Base-by-base conservation (phyloP, 2,797 vertebrate species). In the Aeoliscus strigatus region DNA sequence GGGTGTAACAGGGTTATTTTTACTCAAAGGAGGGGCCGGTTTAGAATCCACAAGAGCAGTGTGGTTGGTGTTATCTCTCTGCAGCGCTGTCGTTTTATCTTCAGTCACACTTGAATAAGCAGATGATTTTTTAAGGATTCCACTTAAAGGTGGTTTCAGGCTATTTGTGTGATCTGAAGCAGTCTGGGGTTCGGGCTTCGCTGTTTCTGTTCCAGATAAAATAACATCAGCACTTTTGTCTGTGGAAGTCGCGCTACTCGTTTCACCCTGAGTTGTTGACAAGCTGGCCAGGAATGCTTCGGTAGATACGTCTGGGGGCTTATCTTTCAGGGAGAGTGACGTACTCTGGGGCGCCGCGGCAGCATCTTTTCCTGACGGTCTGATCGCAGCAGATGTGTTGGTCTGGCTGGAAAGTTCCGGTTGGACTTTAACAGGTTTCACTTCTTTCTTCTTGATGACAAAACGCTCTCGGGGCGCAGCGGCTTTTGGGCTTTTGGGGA, bases 271-370 rank as follows among this genome's bases (percentile, higher is more conserved):
- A 63, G 50, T 14, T 10, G 66, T n/a, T 9, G 92, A 83, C 54
- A 97, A 68, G 70, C 89, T 90, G 27, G 90, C 84, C 73, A 99
- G 87, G 81, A 94, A 96, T 1, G 81, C 88, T 74, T 96, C 94
- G 15, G 96, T 98, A 27, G 96, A 94, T 68, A 96, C 91, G 80
- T 96, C 93, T 68, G 92, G 90, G 59, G 94, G 94, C 75, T 97
- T 98, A 70, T 94, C 93, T 80, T 91, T 94, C 43, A 97, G 86
- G 74, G 91, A 93, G 52, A 94, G 73, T 1, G 74, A 54, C 4
- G 79, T 16, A 42, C 72, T 35, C 42, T 82, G 82, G 43, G 71
- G 89, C 24, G 60, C 46, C 36, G 65, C 81, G 16, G 66, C 55
- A 30, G 75, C 75, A 4, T 79, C 88, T 44, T 60, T 79, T 38